A percentile compares a stretch with the other conserved stretches of the same genome.
phyloP scores from a whole-genome alignment of 2,888 invertebrate genomes.

The Callimorpha dominula region DNA sequence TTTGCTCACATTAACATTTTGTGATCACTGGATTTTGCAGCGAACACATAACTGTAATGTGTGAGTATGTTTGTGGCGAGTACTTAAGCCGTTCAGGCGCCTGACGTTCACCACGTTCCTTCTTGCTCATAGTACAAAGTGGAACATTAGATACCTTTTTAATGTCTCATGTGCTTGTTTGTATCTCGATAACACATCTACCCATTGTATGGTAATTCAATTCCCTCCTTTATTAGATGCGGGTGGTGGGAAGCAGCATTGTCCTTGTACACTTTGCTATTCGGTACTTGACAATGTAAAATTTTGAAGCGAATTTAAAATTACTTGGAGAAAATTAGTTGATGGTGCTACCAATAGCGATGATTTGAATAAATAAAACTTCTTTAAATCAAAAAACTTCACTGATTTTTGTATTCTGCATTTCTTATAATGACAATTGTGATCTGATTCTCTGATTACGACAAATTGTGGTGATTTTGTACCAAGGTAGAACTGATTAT shows the following conservation, averaged over 20 bases:
- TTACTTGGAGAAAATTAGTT: not conserved
- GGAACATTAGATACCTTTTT: conserved; percentile 28
- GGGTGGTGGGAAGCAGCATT: not conserved
- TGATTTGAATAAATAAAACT: not conserved
- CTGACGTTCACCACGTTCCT: conserved; percentile 21
- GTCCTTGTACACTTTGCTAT: not conserved
- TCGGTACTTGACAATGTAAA: not conserved
- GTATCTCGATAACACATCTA: conserved; percentile 11
- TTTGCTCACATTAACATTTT: not conserved
- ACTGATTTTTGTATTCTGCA: not conserved
- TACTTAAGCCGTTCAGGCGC: conserved; percentile 25
- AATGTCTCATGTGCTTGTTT: conserved; percentile 13
- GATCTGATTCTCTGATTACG: not conserved
- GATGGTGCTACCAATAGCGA: no score
- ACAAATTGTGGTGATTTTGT: not conserved
- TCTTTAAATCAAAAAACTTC: not conserved
- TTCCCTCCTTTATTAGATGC: not conserved
- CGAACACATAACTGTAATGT: not conserved
- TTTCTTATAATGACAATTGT: not conserved
- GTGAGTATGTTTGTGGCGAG: conserved; percentile 11
- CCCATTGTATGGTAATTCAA: not conserved
- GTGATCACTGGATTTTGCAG: not conserved
- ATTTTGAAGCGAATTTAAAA: not conserved
- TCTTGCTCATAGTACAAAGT: conserved; percentile 52
- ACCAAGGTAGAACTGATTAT: not conserved